These are phyloP conservation scores for Australoheros scitulus DNA, from an alignment of 2,113 vertebrate species.

Conservation along the genomic window DNA sequence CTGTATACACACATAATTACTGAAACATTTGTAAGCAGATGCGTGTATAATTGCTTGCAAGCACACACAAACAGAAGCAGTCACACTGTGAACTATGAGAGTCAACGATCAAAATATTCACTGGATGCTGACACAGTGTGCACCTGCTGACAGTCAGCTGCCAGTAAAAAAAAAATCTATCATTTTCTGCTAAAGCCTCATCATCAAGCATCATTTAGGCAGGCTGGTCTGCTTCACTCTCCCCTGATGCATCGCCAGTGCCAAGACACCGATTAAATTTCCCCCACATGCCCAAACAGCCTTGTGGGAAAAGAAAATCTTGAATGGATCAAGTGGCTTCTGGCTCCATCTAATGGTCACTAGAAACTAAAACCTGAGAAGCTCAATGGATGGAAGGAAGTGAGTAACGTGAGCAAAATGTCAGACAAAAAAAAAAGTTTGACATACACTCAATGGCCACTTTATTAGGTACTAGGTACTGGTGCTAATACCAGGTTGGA, in stretches of 20 bases:
- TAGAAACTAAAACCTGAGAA: neutral
- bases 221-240: conserved; percentile 55
- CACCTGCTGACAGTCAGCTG: conserved; percentile 70
- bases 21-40: conserved; percentile 39
- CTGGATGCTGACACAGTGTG: conserved; percentile 45
- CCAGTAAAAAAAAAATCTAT: conserved; percentile 69
- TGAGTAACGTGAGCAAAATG: neutral
- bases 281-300: conserved; percentile 42
- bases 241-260: conserved; percentile 34
- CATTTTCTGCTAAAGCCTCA: conserved; percentile 68
- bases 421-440: neutral
- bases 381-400: neutral
- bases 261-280: conserved; percentile 59
- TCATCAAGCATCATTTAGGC: conserved; percentile 70
- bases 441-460: neutral
- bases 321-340: conserved; percentile 24
- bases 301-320: conserved; percentile 23
- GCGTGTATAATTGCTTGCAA: conserved; percentile 25
- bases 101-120: conserved; percentile 59
- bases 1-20: conserved; percentile 53
- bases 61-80: conserved; percentile 30
- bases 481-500: neutral
- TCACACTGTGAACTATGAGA: conserved; percentile 40
- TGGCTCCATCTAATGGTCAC: conserved; percentile 70
- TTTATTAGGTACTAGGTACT: neutral